Evolutionary conservation across 2,797 vertebrate species (phyloP), one percentile per base, ranked within the genome.

Genomic region (Amblyopsis hoosieri): DNA sequence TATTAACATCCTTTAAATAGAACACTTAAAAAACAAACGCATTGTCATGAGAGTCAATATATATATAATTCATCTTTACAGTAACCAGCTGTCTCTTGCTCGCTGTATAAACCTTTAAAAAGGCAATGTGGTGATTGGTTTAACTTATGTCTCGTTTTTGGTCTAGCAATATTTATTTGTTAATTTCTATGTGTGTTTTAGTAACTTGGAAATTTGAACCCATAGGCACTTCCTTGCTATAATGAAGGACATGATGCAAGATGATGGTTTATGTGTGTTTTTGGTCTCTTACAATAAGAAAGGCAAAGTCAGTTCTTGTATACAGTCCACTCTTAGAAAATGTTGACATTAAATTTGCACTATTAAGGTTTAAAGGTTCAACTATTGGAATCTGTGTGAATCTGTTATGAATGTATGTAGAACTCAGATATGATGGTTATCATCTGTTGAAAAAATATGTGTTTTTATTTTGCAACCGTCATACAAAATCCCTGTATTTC

Each of bases 171-270:
- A 89, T 93, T 91, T 67, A 62, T 78, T 81, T 78, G 66, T 91
- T 85, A 83, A 90, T 91, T 85, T 92, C 86, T 90, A 3, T 23
- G 90, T 91, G 88, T 94, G 93, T 95, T 95, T 76, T 95, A 94
- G 92, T 93, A 96, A 95, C 95, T 94, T 96, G 94, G 94, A 95
- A 76, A 93, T 93, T 92, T 92, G 83, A 90, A 95, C 95, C 93
- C 93, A 94, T 98, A 99, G 97, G 97, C 97, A 99, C 97, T 96
- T 96, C 93, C 94, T 96, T 93, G 94, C 94, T 93, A 92, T 94
- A 94, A 93, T 92, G 94, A 93, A 95, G 94, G 94, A 93, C 92
- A 93, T 90, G 83, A 92, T 89, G 90, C 93, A 91, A 90, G 91
- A 90, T 83, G 77, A 92, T 48, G 7, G 92, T 67, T 74, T 86